Evolutionary conservation across 1,140 invertebrate genomes (phyloP), one percentile per base, ranked within the genome.

Genomic region (Formica selysi): DNA sequence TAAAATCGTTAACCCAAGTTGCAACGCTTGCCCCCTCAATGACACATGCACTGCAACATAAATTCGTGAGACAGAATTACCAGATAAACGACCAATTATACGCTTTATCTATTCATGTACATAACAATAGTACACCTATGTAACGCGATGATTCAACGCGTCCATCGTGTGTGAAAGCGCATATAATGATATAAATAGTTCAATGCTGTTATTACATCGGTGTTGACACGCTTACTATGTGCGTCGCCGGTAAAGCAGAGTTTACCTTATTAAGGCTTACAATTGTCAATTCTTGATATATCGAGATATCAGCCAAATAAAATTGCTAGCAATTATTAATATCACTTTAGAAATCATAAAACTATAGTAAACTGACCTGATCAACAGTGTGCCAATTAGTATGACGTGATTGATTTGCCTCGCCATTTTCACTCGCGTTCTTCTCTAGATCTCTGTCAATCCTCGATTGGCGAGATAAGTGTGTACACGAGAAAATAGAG

Each of bases 331-430:
- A 3, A 51, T 19, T 3, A 51, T 51, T 19, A 51, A 51, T 51
- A 48, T 48, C 44, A 48, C 44, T 11, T 48, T 48, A 11, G 44
- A 16, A 3, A 48, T 48, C 11, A 48, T 48, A 48, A 44, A 11
- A 44, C 3, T 13, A 11, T 44, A 29, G 26, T 29, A 29, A 38
- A 81, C 79, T 83, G 29, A 83, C 79, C 79, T 83, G 54, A n/a
- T 6, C 26, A 62, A 73, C 29, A 83, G 7, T 19, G 38, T 29
- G 44, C 29, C 16, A 6, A 74, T 26, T 3, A 83, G 26, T 11
- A 73, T 3, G 16, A 74, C 0, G 19, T 57, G 7, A 26, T 26
- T 44, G 51, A 44, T 8, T 73, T 48, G 32, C 62, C 7, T 48
- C 2, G 8, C 5, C 79, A 83, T 83, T 61, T 61, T 73, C 32